These are phyloP conservation scores for Stegophylla sp. DNA, from an alignment of 2,888 invertebrate species.

Conservation along the genomic window DNA sequence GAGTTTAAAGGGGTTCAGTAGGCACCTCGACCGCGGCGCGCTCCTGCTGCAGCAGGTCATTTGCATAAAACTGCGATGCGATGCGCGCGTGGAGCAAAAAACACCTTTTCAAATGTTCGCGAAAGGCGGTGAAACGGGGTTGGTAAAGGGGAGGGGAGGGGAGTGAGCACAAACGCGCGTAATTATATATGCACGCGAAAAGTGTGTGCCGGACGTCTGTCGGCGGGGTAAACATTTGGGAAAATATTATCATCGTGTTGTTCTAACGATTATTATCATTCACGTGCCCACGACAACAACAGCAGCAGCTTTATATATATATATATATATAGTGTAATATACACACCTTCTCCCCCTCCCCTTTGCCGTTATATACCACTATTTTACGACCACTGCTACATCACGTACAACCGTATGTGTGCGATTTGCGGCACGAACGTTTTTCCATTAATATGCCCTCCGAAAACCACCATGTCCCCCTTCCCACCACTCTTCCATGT, in stretches of 20 bases:
- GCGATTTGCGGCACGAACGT: no score
- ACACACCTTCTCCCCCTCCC: no score
- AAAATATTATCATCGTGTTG: constrained; percentile 1
- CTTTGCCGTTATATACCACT: no score
- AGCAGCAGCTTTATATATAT: no score
- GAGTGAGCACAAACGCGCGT: neutral
- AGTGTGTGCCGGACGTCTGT: constrained; percentile 5
- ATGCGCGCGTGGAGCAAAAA: neutral
- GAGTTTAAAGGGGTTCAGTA: neutral
- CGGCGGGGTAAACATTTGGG: neutral
- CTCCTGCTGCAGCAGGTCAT: neutral
- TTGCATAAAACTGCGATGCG: neutral
- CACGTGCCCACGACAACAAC: neutral
- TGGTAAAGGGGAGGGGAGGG: neutral
- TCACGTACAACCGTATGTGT: no score
- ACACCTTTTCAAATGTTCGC: neutral
- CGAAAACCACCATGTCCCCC: no score
- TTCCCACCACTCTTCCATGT: no score
- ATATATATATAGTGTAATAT: no score
- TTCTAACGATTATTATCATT: neutral
- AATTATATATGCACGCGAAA: neutral
- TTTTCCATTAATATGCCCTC: no score
- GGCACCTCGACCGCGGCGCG: neutral
- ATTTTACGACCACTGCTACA: no score
- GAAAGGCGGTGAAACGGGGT: no score